These are phyloP conservation scores for Gadus chalcogrammus DNA, from an alignment of 2,113 vertebrate species.

Conservation along the genomic window DNA sequence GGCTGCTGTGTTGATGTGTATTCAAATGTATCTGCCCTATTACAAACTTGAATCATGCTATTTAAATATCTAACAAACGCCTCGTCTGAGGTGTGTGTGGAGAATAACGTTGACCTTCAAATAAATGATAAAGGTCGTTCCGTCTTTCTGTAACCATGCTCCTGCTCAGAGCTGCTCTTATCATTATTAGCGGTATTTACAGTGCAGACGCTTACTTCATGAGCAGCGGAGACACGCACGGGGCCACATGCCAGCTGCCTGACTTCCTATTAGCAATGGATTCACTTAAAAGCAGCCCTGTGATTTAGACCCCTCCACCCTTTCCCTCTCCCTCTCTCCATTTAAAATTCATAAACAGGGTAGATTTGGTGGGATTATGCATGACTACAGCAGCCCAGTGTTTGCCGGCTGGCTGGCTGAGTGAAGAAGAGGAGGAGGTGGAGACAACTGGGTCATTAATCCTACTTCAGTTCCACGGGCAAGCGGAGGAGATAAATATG, in stretches of 20 bases:
- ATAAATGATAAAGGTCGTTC: background rate
- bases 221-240: background rate
- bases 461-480: constrained; percentile 34
- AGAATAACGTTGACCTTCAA: background rate
- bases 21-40: no score
- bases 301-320: constrained; percentile 39
- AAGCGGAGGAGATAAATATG: constrained; percentile 16
- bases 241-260: constrained; percentile 37
- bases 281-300: constrained; percentile 53
- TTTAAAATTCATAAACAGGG: constrained; percentile 66
- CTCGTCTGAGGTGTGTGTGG: background rate
- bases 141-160: constrained; percentile 23
- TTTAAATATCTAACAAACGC: background rate
- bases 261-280: constrained; percentile 55
- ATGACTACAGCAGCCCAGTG: constrained; percentile 43
- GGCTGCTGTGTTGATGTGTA: no score
- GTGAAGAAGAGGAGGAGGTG: constrained; percentile 21
- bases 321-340: constrained; percentile 8
- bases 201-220: background rate
- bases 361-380: constrained; percentile 65
- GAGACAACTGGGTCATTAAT: constrained; percentile 57
- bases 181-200: constrained; percentile 35
- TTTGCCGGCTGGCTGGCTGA: constrained; percentile 4
- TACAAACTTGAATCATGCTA: no score
- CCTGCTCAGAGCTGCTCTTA: constrained; percentile 25